Evolutionary conservation across 2,113 vertebrate species (phyloP), one percentile per base, ranked within the genome.

Genomic region (Amblyornis subalaris): DNA sequence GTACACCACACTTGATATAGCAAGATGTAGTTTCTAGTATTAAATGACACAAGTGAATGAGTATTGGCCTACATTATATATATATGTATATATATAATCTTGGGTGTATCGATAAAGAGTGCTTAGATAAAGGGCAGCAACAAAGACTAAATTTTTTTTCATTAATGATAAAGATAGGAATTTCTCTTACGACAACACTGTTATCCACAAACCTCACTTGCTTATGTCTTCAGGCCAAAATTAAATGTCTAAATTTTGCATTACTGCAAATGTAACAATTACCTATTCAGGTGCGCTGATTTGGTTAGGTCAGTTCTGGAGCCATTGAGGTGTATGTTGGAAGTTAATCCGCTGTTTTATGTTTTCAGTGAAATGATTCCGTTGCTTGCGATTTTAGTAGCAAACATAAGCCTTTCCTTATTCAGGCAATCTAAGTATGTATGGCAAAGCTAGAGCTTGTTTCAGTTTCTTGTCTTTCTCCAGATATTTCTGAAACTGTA

Each of bases 71-170:
- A 47, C 4, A 58, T 24, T 24, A 66, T 35, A 25, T 1, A 4
- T 1, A 2, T 2, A 0, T 31, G 1, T 40, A 17, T n/a, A 26
- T 8, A 44, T 14, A 15, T 31, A 17, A 20, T 53, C 19, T 81
- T 51, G 47, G 13, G 12, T 73, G 14, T 62, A 50, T 65, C 15
- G 19, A 17, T 48, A 25, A 81, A 78, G 28, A 81, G 23, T n/a
- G 11, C 17, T 48, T 73, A 55, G n/a, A 17, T 62, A 51, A 77
- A 75, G 35, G 10, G 24, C 21, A 78, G 26, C 53, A 82, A 64
- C 38, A 81, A 53, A 66, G 11, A 21, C 17, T 45, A 7, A 7
- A 23, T 82, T 58, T 61, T 36, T 72, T 10, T 10, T 14, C 35
- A 40, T 29, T 2, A 1, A 6, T 54, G 28, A 13, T 61, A 23